These are phyloP conservation scores for Toxonevra muliebris DNA, from an alignment of 2,888 invertebrate species.

Conservation along the genomic window DNA sequence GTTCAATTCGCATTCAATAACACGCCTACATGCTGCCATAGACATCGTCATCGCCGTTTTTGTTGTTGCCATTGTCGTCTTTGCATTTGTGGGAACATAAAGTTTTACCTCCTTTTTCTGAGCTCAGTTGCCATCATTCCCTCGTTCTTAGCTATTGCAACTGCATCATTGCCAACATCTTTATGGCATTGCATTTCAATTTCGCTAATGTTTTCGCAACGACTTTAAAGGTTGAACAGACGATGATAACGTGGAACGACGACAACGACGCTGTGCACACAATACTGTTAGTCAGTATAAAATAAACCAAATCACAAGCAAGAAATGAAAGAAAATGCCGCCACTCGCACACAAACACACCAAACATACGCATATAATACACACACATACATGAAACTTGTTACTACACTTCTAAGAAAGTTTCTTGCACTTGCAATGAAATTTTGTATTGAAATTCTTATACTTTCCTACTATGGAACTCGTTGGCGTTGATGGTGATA, in stretches of 20 bases:
- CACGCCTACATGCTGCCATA: slow-evolving; percentile 8
- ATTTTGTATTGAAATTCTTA: no score
- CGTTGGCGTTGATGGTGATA: no score
- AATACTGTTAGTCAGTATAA: not conserved
- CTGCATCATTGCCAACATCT: not conserved
- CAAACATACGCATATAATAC: not conserved
- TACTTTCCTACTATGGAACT: no score
- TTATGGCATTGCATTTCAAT: slow-evolving; percentile 44
- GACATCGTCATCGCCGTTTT: not conserved
- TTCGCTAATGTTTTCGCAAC: slow-evolving; percentile 53
- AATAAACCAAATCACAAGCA: slow-evolving; percentile 14
- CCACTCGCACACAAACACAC: not conserved
- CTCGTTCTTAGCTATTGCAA: no score
- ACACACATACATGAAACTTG: not conserved
- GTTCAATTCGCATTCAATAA: slow-evolving; percentile 38
- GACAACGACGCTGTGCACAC: not conserved
- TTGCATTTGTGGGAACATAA: slow-evolving; percentile 10
- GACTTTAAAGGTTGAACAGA: slow-evolving; percentile 36
- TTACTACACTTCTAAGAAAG: no score
- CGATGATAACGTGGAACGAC: no score
- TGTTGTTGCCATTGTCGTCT: not conserved
- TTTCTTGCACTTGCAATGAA: no score
- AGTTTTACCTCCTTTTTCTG: not conserved
- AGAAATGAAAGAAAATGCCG: slow-evolving; percentile 13
- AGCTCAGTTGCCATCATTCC: not conserved